Evolutionary conservation across 2,113 vertebrate species (phyloP).

Genomic region (Hoplias malabaricus): DNA sequence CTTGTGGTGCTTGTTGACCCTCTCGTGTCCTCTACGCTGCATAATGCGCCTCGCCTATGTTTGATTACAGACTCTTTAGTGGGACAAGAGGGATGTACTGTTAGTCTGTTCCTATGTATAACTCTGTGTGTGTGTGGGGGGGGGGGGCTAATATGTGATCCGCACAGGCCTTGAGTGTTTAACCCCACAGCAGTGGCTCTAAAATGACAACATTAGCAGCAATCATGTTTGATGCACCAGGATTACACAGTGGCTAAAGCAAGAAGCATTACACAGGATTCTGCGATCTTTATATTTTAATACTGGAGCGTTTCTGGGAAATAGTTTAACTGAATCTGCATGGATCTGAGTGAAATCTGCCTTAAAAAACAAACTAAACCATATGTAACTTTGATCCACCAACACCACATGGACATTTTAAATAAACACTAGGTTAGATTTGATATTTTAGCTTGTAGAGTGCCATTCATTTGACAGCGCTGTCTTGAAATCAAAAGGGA

Average conservation of each 20-base stretch:
- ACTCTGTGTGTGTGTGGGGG: not conserved
- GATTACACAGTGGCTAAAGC: not conserved
- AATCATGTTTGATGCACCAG: not conserved
- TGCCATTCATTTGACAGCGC: too few species aligned
- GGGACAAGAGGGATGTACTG: not conserved
- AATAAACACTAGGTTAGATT: too few species aligned
- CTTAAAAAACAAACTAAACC: not conserved
- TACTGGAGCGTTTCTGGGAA: not conserved
- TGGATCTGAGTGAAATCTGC: not conserved
- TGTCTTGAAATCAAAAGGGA: too few species aligned
- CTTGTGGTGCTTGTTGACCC: not conserved
- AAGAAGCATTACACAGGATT: conserved; percentile 15
- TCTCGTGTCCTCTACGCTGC: not conserved
- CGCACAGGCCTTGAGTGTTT: not conserved
- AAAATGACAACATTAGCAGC: not conserved
- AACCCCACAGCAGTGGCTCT: not conserved
- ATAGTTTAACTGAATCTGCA: not conserved
- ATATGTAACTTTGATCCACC: too few species aligned
- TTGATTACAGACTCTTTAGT: not conserved
- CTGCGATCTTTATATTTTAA: not conserved
- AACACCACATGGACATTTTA: not conserved
- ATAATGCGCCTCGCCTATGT: not conserved
- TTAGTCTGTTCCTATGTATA: not conserved
- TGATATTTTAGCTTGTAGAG: too few species aligned
- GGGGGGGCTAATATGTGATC: too few species aligned